These are phyloP conservation scores for Nemurella pictetii DNA, from an alignment of 2,888 invertebrate genomes.

Conservation along the genomic window DNA sequence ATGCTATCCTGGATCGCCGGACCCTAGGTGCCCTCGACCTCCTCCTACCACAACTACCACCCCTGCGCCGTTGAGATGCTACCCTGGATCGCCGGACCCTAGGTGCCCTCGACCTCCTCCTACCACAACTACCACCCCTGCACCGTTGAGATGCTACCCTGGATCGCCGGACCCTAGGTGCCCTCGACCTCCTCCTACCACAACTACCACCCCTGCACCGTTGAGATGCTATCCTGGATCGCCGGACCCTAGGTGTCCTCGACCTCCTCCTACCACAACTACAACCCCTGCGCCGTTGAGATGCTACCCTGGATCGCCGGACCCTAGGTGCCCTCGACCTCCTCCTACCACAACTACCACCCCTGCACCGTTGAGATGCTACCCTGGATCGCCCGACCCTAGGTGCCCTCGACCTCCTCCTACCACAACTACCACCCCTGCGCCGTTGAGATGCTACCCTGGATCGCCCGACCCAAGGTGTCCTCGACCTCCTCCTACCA, in stretches of 20 bases:
- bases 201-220: constrained; percentile 47
- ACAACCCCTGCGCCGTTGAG: constrained; percentile 40
- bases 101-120: constrained; percentile 51
- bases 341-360: constrained; percentile 49
- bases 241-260: constrained; percentile 33
- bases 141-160: constrained; percentile 39
- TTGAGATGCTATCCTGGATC: constrained; percentile 38
- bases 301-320: constrained; percentile 33
- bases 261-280: constrained; percentile 47
- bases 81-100: constrained; percentile 51
- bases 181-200: constrained; percentile 42
- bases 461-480: constrained; percentile 44
- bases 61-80: constrained; percentile 46
- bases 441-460: constrained; percentile 45
- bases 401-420: constrained; percentile 44
- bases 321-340: constrained; percentile 41
- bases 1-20: constrained; percentile 45
- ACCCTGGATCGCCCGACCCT: constrained; percentile 47
- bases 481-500: constrained; percentile 39
- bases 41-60: constrained; percentile 46
- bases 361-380: constrained; percentile 45
- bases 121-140: constrained; percentile 42
- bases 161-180: constrained; percentile 41
- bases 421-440: constrained; percentile 38
- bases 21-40: constrained; percentile 1